Percentiles rank a stretch among this genome's conserved stretches.
Evolutionary conservation across 2,888 invertebrate genomes (phyloP).

Genomic region (Noctua pronuba): DNA sequence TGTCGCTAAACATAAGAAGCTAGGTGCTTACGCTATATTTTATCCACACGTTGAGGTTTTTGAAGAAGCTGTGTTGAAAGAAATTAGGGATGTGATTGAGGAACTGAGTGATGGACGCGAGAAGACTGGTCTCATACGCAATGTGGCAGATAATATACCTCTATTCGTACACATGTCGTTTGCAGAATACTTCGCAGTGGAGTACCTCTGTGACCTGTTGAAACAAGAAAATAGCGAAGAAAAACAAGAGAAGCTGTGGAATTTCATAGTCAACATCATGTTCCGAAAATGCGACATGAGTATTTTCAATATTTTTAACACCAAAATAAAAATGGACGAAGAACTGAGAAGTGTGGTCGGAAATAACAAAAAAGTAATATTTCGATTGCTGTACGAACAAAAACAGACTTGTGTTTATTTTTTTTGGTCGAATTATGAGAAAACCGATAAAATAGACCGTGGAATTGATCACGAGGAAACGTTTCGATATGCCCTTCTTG

Average conservation of each 20-base stretch:
- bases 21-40: constrained; percentile 46
- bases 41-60: neutral
- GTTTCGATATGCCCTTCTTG: neutral
- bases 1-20: constrained; percentile 44
- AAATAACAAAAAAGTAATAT: constrained; percentile 2
- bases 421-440: neutral
- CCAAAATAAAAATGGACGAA: constrained; percentile 1
- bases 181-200: constrained; percentile 19
- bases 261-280: constrained; percentile 5
- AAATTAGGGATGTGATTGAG: neutral
- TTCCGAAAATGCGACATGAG: neutral
- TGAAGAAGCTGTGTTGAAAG: constrained; percentile 9
- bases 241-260: constrained; percentile 6
- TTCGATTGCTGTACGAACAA: neutral
- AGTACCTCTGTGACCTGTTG: constrained; percentile 11
- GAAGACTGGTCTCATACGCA: constrained; percentile 21
- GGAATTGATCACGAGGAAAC: neutral
- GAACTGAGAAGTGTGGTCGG: neutral
- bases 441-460: neutral
- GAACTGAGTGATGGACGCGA: constrained; percentile 14
- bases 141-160: constrained; percentile 13
- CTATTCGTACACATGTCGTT: constrained; percentile 23
- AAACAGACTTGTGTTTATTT: neutral
- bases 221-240: neutral
- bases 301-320: constrained; percentile 6